Conservation (phyloP, 2,113 vertebrate species). For the Phodopus roborovskii region DNA sequence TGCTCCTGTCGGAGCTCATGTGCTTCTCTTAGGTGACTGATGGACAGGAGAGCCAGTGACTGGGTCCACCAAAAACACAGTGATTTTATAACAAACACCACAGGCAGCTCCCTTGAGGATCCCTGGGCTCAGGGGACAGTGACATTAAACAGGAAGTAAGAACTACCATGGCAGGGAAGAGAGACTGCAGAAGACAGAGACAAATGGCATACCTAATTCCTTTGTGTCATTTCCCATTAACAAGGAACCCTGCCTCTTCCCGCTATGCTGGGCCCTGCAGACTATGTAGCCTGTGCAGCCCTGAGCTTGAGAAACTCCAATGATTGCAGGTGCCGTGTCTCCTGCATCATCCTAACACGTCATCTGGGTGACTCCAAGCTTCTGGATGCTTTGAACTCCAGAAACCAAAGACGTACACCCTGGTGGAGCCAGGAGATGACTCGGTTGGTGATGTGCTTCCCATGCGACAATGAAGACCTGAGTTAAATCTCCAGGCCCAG, state of each 20-base stretch:
- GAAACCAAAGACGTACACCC: accelerated
- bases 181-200: not conserved
- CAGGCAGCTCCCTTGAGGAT: not conserved
- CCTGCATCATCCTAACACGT: not conserved
- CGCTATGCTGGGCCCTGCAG: not conserved
- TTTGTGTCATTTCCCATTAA: not conserved
- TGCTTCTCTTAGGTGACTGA: not conserved
- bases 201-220: not conserved
- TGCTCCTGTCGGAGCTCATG: not conserved
- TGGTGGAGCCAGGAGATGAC: not conserved
- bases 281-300: not conserved
- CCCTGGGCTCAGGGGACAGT: not conserved
- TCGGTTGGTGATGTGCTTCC: not conserved
- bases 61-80: not conserved
- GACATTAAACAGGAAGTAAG: not conserved
- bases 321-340: accelerated
- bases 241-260: not conserved
- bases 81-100: not conserved
- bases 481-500: not conserved
- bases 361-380: not conserved
- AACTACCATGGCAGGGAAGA: not conserved
- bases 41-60: not conserved
- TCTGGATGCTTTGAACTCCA: not conserved
- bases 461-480: not conserved
- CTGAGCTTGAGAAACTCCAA: no score